phyloP scores from a whole-genome alignment of 1,140 invertebrate genomes.

The Muscidifurax raptorellus region DNA sequence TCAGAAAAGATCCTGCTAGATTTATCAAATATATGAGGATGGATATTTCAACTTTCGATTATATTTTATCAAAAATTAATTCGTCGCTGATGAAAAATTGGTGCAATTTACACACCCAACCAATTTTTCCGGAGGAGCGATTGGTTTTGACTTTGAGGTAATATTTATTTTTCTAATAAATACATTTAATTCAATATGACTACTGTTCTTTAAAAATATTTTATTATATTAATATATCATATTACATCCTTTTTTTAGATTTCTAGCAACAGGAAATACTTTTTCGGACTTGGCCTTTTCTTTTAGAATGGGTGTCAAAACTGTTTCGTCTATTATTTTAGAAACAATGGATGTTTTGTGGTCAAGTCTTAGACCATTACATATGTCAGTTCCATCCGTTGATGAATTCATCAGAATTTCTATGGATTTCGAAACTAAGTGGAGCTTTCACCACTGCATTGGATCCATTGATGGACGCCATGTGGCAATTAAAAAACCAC shows the following conservation, averaged over 20 bases:
- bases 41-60: not conserved
- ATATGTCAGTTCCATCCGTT: not conserved
- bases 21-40: not conserved
- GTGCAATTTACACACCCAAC: conserved; percentile 6
- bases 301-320: not conserved
- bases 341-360: not conserved
- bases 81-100: not conserved
- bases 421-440: not conserved
- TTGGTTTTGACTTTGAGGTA: conserved; percentile 18
- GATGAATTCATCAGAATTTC: not conserved
- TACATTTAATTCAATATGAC: too few species aligned
- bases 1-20: not conserved
- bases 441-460: conserved; percentile 60
- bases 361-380: not conserved
- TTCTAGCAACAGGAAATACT: not conserved
- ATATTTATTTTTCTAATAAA: not conserved
- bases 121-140: not conserved
- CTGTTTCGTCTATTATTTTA: not conserved
- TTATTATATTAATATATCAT: not conserved
- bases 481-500: conserved; percentile 65
- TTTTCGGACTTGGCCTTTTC: not conserved
- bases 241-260: not conserved
- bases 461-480: conserved; percentile 72
- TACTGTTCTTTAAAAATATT: too few species aligned
- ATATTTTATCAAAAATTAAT: not conserved